phyloP scores from a whole-genome alignment of 2,113 vertebrate species.

The cat (Felis catus) region F.catus_Fca126_mat1.0 CM031415.1:17357001-17357500 shows the following conservation, averaged over 20 bases:
- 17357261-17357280: neutral
- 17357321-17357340: neutral
- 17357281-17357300: neutral
- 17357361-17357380: too few species aligned
- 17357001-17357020: neutral
- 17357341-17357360: too few species aligned
- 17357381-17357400: too few species aligned
- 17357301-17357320: neutral
- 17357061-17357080: neutral
- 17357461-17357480: too few species aligned
- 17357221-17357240: neutral
- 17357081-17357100: neutral
- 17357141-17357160: neutral
- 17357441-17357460: too few species aligned
- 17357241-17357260: neutral
- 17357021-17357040: neutral
- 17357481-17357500: too few species aligned
- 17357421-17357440: too few species aligned
- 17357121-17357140: neutral
- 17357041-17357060: neutral
- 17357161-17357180: neutral
- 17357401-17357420: too few species aligned
- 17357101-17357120: neutral
- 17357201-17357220: neutral
- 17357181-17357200: neutral